A percentile compares a stretch with the other conserved stretches of the same genome.
Evolutionary conservation across 2,797 vertebrate genomes (phyloP).

Genomic region (Aplochiton taeniatus): DNA sequence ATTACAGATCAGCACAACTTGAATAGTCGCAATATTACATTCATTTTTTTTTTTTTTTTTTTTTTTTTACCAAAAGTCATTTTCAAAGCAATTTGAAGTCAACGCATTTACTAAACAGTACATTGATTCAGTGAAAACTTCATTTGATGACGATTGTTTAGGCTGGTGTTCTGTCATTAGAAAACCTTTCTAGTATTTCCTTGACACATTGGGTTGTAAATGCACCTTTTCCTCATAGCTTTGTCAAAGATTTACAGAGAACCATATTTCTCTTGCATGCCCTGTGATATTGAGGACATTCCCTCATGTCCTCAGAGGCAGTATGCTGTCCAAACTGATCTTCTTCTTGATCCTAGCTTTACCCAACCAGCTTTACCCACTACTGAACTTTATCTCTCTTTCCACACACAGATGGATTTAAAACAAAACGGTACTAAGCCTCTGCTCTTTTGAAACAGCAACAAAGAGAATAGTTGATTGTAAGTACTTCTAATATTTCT

Average conservation of each 20-base stretch:
- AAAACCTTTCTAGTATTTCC: conserved; percentile 7
- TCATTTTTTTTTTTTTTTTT: no score
- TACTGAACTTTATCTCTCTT: conserved; percentile 34
- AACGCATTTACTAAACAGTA: no score
- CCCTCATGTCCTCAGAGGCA: conserved; percentile 13
- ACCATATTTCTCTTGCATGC: neutral
- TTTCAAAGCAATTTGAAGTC: no score
- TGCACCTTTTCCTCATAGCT: neutral
- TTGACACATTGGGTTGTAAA: neutral
- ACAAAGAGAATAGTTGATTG: neutral
- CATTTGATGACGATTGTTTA: neutral
- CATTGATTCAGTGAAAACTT: no score
- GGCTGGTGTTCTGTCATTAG: neutral
- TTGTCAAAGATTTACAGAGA: no score
- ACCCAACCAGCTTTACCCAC: conserved; percentile 22
- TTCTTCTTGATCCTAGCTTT: conserved; percentile 29
- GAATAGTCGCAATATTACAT: no score
- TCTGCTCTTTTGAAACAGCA: neutral
- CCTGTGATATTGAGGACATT: conserved; percentile 27
- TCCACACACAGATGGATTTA: conserved; percentile 1
- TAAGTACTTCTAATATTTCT: neutral
- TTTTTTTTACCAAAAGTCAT: no score
- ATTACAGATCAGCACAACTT: no score
- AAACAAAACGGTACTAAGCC: neutral
- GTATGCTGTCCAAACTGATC: conserved; percentile 20